These are phyloP conservation scores for Gadopsis bispinosus DNA, from an alignment of 2,797 vertebrate genomes.

Conservation along the genomic window DNA sequence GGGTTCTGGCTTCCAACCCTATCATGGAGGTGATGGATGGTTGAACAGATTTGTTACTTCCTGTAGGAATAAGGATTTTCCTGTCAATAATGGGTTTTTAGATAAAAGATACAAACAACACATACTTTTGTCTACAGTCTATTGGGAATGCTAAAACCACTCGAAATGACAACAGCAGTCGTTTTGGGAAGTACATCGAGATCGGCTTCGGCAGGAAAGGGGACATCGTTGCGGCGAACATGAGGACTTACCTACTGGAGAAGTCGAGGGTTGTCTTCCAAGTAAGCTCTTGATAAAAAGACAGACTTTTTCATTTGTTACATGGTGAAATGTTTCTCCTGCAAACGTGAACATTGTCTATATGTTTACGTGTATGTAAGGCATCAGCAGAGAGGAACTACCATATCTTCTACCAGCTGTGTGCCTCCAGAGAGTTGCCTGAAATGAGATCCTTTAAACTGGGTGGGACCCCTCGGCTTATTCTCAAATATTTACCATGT, in stretches of 20 bases:
- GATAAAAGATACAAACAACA: neutral
- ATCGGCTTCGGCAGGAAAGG: slow-evolving; percentile 84
- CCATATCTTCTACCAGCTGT: slow-evolving; percentile 91
- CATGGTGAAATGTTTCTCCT: neutral
- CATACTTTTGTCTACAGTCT: slow-evolving; percentile 70
- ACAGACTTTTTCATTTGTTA: neutral
- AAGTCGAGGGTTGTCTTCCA: slow-evolving; percentile 90
- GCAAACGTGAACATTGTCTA: neutral
- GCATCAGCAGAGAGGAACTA: slow-evolving; percentile 85
- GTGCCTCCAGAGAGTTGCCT: slow-evolving; percentile 83
- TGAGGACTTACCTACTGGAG: slow-evolving; percentile 89
- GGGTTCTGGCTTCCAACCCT: slow-evolving; percentile 87
- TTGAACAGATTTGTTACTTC: neutral
- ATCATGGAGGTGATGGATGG: slow-evolving; percentile 85
- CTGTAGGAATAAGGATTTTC: neutral
- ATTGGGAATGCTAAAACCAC: slow-evolving; percentile 89
- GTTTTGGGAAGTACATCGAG: slow-evolving; percentile 90
- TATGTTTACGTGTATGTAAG: slow-evolving; percentile 58
- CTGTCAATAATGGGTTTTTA: neutral
- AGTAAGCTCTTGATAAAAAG: slow-evolving; percentile 59
- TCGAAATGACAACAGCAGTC: slow-evolving; percentile 89
- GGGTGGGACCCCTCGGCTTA: slow-evolving; percentile 64
- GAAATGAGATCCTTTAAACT: slow-evolving; percentile 85
- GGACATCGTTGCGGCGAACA: slow-evolving; percentile 85
- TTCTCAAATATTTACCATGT: neutral